A percentile compares a stretch with the other conserved stretches of the same genome.
Conservation (phyloP, 2,888 invertebrate species). For the Drosophila neonasuta region DNA sequence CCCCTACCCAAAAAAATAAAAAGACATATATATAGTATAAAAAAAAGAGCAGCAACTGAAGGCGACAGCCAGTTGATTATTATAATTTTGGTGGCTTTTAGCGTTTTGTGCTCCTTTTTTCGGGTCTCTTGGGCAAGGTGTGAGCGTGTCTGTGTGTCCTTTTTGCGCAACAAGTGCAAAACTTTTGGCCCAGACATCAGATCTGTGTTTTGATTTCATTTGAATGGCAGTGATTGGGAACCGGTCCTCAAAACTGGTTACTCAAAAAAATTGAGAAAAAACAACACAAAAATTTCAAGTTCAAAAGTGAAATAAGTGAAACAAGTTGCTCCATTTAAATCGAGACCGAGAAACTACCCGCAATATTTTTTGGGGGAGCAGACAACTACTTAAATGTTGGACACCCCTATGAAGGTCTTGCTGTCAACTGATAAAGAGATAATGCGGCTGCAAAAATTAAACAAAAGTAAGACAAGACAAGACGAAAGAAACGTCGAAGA, state of each 20-base stretch:
- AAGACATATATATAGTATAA: too few species aligned
- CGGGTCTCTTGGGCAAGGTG: too few species aligned
- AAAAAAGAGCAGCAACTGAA: constrained; percentile 2
- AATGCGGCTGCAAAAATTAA: constrained; percentile 44
- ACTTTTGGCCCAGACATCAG: constrained; percentile 1
- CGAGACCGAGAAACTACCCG: constrained; percentile 1
- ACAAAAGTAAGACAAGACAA: neutral
- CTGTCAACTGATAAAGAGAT: constrained; percentile 73
- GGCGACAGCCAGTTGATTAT: constrained; percentile 40
- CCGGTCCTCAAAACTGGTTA: constrained; percentile 55
- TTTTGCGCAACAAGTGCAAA: constrained; percentile 30
- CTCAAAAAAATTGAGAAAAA: constrained; percentile 13
- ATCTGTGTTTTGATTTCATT: constrained; percentile 35
- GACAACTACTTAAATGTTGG: constrained; percentile 50
- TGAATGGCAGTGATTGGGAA: constrained; percentile 10
- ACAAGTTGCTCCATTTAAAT: constrained; percentile 36
- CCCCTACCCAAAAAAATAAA: too few species aligned
- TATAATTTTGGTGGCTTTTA: constrained; percentile 42
- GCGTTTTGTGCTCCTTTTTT: constrained; percentile 7
- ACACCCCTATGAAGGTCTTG: constrained; percentile 56
- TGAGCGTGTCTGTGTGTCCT: constrained; percentile 21
- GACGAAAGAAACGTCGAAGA: neutral
- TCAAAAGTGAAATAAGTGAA: constrained; percentile 56
- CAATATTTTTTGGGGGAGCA: constrained; percentile 16
- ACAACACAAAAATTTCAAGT: constrained; percentile 49